Percentiles rank a stretch among this genome's conserved stretches.
Evolutionary conservation across 2,113 vertebrate genomes (phyloP).

Genomic region (Sitta europaea): DNA sequence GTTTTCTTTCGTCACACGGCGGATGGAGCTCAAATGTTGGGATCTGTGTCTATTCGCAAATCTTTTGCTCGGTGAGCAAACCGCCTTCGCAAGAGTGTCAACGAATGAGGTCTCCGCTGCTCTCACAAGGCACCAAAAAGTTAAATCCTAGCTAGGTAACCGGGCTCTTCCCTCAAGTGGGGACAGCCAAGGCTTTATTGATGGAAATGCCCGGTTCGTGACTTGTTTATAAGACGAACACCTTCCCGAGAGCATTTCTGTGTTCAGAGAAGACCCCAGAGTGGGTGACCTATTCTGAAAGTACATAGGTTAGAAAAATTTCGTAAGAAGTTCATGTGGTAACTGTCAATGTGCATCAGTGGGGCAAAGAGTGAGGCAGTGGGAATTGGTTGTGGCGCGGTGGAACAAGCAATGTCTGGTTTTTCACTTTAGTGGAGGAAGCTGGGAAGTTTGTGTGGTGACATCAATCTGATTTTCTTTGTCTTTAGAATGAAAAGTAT

Average conservation of each 20-base stretch:
- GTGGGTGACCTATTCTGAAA: neutral
- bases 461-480: neutral
- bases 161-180: neutral
- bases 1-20: neutral
- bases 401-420: neutral
- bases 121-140: neutral
- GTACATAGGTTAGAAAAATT: neutral
- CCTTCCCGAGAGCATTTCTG: neutral
- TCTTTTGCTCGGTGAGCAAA: neutral
- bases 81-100: neutral
- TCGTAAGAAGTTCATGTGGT: no score
- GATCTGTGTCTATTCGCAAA: neutral
- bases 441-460: neutral
- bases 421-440: neutral
- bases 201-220: neutral
- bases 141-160: neutral
- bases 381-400: neutral
- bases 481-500: neutral
- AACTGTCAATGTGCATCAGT: neutral
- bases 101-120: neutral
- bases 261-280: accelerated
- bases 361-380: accelerated
- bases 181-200: neutral
- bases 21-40: no score
- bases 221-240: neutral